phyloP scores from a whole-genome alignment of 2,113 vertebrate genomes.

The Marmota monax region DNA sequence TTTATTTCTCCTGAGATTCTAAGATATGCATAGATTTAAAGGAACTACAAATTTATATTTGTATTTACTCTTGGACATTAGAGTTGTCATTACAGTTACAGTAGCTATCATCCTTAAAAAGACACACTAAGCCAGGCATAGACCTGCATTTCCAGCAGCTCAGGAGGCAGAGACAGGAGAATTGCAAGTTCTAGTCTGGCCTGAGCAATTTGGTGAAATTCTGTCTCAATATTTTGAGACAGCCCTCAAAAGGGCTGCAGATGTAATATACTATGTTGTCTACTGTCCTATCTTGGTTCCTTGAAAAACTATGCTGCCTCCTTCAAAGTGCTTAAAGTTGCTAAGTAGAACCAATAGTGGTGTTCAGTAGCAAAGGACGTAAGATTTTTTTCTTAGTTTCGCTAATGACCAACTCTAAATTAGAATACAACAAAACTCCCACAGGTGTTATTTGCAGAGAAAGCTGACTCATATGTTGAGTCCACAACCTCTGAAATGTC shows the following conservation, averaged over 20 bases:
- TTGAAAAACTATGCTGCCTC: not conserved
- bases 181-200: not conserved
- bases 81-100: not conserved
- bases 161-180: not conserved
- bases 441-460: not conserved
- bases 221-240: not conserved
- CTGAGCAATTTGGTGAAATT: not conserved
- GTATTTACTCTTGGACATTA: not conserved
- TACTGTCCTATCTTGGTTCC: not conserved
- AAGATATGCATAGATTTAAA: not conserved
- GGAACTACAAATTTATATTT: constrained; percentile 27
- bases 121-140: not conserved
- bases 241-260: not conserved
- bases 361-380: constrained; percentile 8
- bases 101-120: not conserved
- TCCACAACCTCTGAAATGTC: not conserved
- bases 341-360: not conserved
- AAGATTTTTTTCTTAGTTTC: not conserved
- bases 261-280: not conserved
- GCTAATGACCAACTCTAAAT: constrained; percentile 6
- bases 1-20: constrained; percentile 54
- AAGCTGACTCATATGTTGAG: not conserved
- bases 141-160: not conserved
- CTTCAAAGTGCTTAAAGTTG: not conserved
- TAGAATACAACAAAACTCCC: not conserved